Evolutionary conservation across 1,140 invertebrate genomes (phyloP), one percentile per base, ranked within the genome.

Genomic region (Penaeus chinensis): DNA sequence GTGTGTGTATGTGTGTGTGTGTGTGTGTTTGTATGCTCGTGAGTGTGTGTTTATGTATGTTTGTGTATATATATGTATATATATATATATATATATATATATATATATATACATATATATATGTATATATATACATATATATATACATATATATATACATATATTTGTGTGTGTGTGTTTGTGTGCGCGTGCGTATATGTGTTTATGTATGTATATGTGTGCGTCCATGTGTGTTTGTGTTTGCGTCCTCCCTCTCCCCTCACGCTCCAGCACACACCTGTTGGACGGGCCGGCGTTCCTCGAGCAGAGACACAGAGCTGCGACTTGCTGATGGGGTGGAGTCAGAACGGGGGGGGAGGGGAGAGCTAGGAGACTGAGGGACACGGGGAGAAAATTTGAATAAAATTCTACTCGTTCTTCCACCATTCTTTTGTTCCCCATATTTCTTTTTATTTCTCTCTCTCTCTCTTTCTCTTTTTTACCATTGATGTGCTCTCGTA

Each of bases 71-170:
- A 79, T 54, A 79, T 24, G 62, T 61, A 79, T 61, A 79, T 61
- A 79, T 61, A 79, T 61, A 79, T 61, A 79, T 79, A 79, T 79
- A 79, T 79, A 79, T 79, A 62, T 79, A 79, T 77, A 77, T 77
- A 77, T n/a, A 77, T 77, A 77, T 27, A 77, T 77, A 27, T 77
- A 77, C 32, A 27, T 77, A 77, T 77, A 47, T 69, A 69, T 69
- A 20, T 69, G 1, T 69, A n/a, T n/a, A 27, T 69, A n/a, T 69
- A 27, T n/a, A n/a, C 22, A 27, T 69, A 69, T 69, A 20, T n/a
- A 69, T n/a, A 20, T 69, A 69, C 13, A 19, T 69, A 69, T 69
- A 69, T 16, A 69, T 69, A 69, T 69, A 69, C 13, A 69, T 69
- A 69, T n/a, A 13, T 69, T 4, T 69, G 27, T 69, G 27, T 69